A percentile compares a stretch with the other conserved stretches of the same genome.
These are phyloP conservation scores for Phymanthus crucifer DNA, from an alignment of 92 coral and sea anemone species.

Conservation along the genomic window DNA sequence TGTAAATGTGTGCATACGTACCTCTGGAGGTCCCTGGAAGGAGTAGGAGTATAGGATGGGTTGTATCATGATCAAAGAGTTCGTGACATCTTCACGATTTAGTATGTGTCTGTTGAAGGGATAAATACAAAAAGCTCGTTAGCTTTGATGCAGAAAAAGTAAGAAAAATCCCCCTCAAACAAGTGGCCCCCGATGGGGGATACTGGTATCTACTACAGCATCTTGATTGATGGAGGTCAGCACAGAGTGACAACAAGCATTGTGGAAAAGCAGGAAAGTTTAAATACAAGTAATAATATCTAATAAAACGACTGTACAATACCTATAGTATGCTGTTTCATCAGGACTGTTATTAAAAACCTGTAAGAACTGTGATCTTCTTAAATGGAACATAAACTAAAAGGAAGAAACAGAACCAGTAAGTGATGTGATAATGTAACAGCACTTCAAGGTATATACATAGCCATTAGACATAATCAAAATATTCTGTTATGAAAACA, in stretches of 20 bases:
- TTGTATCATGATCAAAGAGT: constrained; percentile 94
- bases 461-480: too few species aligned
- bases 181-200: too few species aligned
- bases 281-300: too few species aligned
- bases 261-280: too few species aligned
- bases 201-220: too few species aligned
- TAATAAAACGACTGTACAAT: background rate
- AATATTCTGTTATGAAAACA: too few species aligned
- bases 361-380: constrained; percentile 97
- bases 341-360: constrained; percentile 99
- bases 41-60: constrained; percentile 95
- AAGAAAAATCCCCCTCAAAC: too few species aligned
- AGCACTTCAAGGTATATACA: too few species aligned
- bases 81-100: constrained; percentile 94
- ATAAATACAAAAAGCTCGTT: background rate
- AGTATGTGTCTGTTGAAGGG: constrained; percentile 72
- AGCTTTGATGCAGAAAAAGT: too few species aligned
- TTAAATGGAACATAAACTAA: constrained; percentile 96
- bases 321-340: constrained; percentile 98
- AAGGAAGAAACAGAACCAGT: constrained; percentile 9
- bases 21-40: constrained; percentile 99
- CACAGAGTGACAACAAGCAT: too few species aligned
- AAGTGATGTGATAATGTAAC: too few species aligned
- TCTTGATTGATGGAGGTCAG: too few species aligned
- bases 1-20: constrained; percentile 7